These are phyloP conservation scores for Odontamblyopus rebecca DNA, from an alignment of 2,797 vertebrate species.

Conservation along the genomic window DNA sequence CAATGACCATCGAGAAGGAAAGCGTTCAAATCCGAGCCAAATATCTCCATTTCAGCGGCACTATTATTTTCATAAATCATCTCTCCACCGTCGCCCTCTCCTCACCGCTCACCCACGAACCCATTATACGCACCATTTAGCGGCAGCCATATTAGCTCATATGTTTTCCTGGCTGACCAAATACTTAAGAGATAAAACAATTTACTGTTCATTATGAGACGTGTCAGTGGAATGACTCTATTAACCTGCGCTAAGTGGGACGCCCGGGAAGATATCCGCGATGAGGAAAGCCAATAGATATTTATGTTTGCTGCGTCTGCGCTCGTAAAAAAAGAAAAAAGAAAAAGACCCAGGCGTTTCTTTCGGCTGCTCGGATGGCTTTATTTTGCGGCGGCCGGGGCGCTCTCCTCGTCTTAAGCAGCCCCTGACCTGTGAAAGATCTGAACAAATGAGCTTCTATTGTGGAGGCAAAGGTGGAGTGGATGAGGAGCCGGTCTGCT, in stretches of 20 bases:
- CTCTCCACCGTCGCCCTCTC: conserved; percentile 93
- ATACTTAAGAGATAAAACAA: conserved; percentile 99
- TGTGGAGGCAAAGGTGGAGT: conserved; percentile 99
- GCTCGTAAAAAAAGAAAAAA: conserved; percentile 86
- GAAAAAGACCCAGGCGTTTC: conserved; percentile 89
- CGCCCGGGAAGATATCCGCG: conserved; percentile 85
- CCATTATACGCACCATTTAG: conserved; percentile 99
- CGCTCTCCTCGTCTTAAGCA: conserved; percentile 88
- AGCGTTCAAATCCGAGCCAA: conserved; percentile 84
- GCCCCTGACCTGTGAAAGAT: conserved; percentile 99
- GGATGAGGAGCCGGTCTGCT: conserved; percentile 96
- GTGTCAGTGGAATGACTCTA: conserved; percentile 99
- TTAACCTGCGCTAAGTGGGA: conserved; percentile 99
- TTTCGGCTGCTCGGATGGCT: conserved; percentile 93
- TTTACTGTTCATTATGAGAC: conserved; percentile 99
- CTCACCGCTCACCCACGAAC: conserved; percentile 98
- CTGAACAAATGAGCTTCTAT: conserved; percentile 99
- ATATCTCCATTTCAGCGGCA: conserved; percentile 98
- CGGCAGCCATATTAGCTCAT: conserved; percentile 99
- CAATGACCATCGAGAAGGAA: conserved; percentile 79
- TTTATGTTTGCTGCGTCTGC: conserved; percentile 82
- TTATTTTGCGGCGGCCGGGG: conserved; percentile 89
- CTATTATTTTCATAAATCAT: conserved; percentile 99
- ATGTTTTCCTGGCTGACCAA: conserved; percentile 99
- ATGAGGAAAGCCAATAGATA: conserved; percentile 79